Percentiles rank a stretch among this genome's conserved stretches.
Conservation (phyloP, 2,113 vertebrate genomes). For the Puffinus mauretanicus region DNA sequence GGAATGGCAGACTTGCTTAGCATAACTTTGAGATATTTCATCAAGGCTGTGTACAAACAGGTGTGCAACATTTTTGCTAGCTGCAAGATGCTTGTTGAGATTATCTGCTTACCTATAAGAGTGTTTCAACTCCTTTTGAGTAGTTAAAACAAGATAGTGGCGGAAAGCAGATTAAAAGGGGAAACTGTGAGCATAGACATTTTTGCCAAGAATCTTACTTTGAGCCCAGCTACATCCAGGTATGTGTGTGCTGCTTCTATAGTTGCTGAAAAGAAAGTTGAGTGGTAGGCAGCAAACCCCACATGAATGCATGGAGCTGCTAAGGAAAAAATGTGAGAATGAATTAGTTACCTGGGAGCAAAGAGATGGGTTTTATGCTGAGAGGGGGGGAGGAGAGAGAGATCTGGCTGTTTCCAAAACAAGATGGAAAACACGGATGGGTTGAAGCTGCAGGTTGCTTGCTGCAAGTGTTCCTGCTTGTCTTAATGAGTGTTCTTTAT, state of each 20-base stretch:
- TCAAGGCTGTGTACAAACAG: neutral
- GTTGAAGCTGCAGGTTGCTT: neutral
- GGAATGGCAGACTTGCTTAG: neutral
- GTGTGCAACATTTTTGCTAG: neutral
- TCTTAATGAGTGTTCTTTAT: neutral
- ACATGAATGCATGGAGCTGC: neutral
- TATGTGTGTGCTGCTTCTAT: neutral
- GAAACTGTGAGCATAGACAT: neutral
- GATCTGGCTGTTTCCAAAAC: neutral
- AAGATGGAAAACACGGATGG: neutral
- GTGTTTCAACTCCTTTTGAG: neutral
- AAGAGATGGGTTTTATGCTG: neutral
- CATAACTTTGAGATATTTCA: conserved; percentile 13
- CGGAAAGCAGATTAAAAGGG: neutral
- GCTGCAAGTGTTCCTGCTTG: neutral
- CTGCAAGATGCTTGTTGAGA: neutral
- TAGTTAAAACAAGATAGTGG: neutral
- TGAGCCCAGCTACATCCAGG: neutral
- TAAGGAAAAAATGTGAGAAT: neutral
- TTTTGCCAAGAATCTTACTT: neutral
- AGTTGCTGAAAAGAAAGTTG: neutral
- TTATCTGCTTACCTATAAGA: neutral
- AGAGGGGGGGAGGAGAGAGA: neutral
- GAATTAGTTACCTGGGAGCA: neutral
- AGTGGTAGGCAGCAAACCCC: neutral